A percentile compares a stretch with the other conserved stretches of the same genome.
phyloP scores from a whole-genome alignment of 1,140 invertebrate species.

The Drosophila bipectinata region DNA sequence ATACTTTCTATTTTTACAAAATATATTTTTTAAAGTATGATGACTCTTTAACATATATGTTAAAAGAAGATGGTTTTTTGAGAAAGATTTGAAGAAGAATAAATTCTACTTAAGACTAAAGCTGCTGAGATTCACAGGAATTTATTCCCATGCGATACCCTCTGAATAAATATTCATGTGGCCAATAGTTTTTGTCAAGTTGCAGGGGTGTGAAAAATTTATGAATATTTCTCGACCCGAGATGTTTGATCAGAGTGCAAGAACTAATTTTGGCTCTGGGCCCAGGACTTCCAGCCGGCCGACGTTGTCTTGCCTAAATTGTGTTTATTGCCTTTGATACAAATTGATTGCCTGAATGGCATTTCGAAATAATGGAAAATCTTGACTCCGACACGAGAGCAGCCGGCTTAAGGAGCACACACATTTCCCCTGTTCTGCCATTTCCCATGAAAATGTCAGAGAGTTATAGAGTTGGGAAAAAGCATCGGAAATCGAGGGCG shows the following conservation, averaged over 20 bases:
- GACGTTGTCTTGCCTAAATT: constrained; percentile 41
- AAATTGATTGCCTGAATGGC: constrained; percentile 56
- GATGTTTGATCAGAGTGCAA: constrained; percentile 24
- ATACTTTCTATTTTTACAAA: background rate
- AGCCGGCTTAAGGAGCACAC: constrained; percentile 10
- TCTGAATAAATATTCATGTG: constrained; percentile 32
- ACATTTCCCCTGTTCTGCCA: constrained; percentile 16
- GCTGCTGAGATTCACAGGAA: background rate
- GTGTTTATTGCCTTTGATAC: constrained; percentile 51
- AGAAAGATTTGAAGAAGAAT: too few species aligned
- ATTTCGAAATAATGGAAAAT: constrained; percentile 44
- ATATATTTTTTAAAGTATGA: background rate
- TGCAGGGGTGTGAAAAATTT: constrained; percentile 33
- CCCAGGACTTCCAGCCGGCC: background rate
- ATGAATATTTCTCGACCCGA: constrained; percentile 26
- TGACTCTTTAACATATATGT: too few species aligned
- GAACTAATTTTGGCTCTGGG: constrained; percentile 33
- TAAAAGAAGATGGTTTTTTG: too few species aligned
- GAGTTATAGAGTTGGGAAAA: background rate
- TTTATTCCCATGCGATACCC: background rate
- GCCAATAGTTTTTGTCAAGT: constrained; percentile 25
- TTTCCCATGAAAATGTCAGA: constrained; percentile 26
- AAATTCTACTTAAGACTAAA: too few species aligned
- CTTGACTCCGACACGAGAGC: constrained; percentile 13
- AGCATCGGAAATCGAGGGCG: background rate